Conservation (phyloP, 2,888 invertebrate species). For the Steromphala cineraria region DNA sequence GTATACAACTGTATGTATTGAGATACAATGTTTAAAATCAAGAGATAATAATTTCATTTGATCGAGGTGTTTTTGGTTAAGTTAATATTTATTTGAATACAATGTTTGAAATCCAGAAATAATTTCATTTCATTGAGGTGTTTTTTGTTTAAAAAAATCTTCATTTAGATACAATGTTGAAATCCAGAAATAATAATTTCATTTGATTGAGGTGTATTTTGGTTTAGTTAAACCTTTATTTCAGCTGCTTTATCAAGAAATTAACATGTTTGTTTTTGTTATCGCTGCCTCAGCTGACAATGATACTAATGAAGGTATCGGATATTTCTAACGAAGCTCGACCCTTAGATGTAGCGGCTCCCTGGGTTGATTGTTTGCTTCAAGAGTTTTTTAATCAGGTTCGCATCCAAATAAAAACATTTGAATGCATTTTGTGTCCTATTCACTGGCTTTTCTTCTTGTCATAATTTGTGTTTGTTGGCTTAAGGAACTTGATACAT, state of each 20-base stretch:
- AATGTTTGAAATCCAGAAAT: too few species aligned
- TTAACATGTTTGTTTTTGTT: slow-evolving; percentile 16
- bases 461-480: not conserved
- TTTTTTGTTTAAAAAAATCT: not conserved
- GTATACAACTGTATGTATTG: too few species aligned
- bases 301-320: slow-evolving; percentile 86
- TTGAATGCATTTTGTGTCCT: not conserved
- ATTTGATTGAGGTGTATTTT: too few species aligned
- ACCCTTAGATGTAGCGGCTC: slow-evolving; percentile 88
- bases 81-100: too few species aligned
- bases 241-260: not conserved
- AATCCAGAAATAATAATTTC: too few species aligned
- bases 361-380: slow-evolving; percentile 86
- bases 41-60: too few species aligned
- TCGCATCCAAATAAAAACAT: slow-evolving; percentile 10
- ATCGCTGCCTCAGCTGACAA: slow-evolving; percentile 60
- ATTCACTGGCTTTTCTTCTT: not conserved
- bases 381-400: slow-evolving; percentile 77
- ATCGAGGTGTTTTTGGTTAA: too few species aligned
- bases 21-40: too few species aligned
- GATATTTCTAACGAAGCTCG: slow-evolving; percentile 90
- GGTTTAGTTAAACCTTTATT: not conserved
- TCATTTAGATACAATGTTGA: not conserved
- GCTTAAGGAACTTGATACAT: not conserved
- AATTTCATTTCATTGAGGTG: too few species aligned